Evolutionary conservation across 2,888 invertebrate species (phyloP).

Genomic region (Leptinotarsa peninsularis): DNA sequence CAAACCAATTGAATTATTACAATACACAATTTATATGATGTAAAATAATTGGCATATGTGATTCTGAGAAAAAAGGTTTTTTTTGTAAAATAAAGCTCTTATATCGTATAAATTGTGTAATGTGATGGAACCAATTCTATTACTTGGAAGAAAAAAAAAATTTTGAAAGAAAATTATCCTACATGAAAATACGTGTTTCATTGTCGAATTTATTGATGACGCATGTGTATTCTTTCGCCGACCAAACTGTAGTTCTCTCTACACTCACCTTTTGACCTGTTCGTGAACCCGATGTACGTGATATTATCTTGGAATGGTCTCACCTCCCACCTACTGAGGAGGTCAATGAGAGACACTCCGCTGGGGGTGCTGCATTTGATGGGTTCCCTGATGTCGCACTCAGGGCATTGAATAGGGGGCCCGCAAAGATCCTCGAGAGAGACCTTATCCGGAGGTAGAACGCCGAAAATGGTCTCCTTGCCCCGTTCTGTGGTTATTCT

Average conservation of each 20-base stretch:
- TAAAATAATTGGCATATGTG: too few species aligned
- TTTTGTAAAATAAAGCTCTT: too few species aligned
- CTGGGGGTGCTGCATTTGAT: conserved; percentile 70
- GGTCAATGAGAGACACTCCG: conserved; percentile 71
- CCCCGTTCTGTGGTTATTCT: conserved; percentile 55
- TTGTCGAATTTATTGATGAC: too few species aligned
- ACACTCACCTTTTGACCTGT: conserved; percentile 66
- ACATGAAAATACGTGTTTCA: too few species aligned
- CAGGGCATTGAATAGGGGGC: conserved; percentile 71
- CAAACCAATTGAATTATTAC: too few species aligned
- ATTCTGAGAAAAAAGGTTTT: too few species aligned
- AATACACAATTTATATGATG: too few species aligned
- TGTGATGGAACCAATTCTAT: too few species aligned
- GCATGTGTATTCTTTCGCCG: too few species aligned
- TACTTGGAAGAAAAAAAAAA: too few species aligned
- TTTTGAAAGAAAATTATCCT: too few species aligned
- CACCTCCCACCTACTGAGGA: conserved; percentile 69
- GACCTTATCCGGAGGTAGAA: conserved; percentile 72
- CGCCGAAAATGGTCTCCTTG: conserved; percentile 68
- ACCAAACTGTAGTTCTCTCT: background rate
- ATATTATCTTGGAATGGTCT: conserved; percentile 72
- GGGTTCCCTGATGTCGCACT: conserved; percentile 71
- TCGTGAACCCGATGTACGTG: conserved; percentile 70
- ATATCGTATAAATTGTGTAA: too few species aligned
- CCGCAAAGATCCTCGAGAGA: conserved; percentile 74